A percentile compares a stretch with the other conserved stretches of the same genome.
phyloP scores from a whole-genome alignment of 2,113 vertebrate species.

The Alces alces region DNA sequence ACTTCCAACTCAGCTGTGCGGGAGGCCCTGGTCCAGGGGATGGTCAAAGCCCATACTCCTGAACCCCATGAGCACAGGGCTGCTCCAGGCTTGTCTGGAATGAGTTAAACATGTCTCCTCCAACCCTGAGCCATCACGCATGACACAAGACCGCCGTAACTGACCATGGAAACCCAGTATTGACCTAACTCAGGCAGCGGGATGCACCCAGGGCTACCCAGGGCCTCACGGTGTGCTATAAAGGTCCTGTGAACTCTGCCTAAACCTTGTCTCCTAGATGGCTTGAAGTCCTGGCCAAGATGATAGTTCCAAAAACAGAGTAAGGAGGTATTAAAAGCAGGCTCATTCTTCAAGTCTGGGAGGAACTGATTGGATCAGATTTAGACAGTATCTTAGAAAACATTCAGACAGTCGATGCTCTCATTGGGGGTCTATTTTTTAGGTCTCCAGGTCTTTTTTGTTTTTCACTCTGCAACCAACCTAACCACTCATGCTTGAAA shows the following conservation, averaged over 20 bases:
- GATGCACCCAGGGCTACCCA: accelerated
- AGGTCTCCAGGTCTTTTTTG: background rate
- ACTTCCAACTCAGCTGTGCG: background rate
- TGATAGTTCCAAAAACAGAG: background rate
- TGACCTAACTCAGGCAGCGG: too few relatives aligned
- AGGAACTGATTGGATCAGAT: background rate
- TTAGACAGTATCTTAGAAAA: background rate
- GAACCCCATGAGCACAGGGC: background rate
- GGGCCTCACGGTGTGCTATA: accelerated
- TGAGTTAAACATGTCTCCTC: background rate
- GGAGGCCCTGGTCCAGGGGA: background rate
- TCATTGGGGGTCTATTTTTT: background rate
- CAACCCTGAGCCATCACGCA: background rate
- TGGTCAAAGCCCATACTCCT: background rate
- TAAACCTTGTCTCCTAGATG: background rate
- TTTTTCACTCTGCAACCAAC: background rate
- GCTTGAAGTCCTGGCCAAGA: background rate
- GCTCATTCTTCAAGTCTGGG: background rate
- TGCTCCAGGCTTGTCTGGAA: background rate
- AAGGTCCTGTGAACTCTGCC: background rate
- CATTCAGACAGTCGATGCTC: background rate
- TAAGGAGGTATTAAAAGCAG: background rate
- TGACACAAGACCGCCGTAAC: background rate
- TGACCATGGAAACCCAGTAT: background rate
- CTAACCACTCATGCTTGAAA: background rate